Evolutionary conservation across 2,113 vertebrate genomes (phyloP).

Genomic region (Sialia sialis): DNA sequence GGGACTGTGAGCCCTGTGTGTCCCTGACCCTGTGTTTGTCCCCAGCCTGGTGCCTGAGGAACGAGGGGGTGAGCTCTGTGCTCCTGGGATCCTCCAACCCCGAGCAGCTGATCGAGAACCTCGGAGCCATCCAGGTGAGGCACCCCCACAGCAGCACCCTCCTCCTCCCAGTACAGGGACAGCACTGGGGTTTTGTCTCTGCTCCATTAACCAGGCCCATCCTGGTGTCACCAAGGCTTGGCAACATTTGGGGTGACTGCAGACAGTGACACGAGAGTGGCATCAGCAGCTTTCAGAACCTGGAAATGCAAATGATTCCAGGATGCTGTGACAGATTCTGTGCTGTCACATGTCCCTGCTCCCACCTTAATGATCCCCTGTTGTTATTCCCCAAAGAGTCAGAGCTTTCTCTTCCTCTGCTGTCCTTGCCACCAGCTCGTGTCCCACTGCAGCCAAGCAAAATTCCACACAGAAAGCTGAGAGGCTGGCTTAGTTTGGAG

Average conservation of each 20-base stretch:
- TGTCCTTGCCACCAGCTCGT: neutral
- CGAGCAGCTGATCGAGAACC: conserved; percentile 95
- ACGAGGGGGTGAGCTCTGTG: conserved; percentile 96
- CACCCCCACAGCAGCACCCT: neutral
- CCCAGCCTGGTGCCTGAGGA: conserved; percentile 94
- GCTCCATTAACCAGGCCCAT: neutral
- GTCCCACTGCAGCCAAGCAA: neutral
- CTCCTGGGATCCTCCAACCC: conserved; percentile 94
- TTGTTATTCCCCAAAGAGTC: neutral
- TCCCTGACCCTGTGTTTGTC: neutral
- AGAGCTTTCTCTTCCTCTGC: neutral
- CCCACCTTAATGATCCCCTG: neutral
- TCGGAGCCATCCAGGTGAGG: conserved; percentile 94
- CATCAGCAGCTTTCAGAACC: neutral
- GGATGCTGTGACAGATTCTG: neutral
- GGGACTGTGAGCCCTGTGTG: fast-evolving
- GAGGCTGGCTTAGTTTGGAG: too few relatives aligned
- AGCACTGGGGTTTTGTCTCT: fast-evolving
- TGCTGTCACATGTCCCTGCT: neutral
- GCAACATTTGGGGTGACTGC: fast-evolving
- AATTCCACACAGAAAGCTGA: fast-evolving
- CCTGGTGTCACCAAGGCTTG: fast-evolving
- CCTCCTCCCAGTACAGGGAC: fast-evolving
- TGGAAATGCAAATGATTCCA: neutral
- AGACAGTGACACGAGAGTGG: neutral